Percentiles rank a stretch among this genome's conserved stretches.
Conservation (phyloP, 30 jellyfish, hydroid and myxozoan species). For the Calvadosia cruxmelitensis region DNA sequence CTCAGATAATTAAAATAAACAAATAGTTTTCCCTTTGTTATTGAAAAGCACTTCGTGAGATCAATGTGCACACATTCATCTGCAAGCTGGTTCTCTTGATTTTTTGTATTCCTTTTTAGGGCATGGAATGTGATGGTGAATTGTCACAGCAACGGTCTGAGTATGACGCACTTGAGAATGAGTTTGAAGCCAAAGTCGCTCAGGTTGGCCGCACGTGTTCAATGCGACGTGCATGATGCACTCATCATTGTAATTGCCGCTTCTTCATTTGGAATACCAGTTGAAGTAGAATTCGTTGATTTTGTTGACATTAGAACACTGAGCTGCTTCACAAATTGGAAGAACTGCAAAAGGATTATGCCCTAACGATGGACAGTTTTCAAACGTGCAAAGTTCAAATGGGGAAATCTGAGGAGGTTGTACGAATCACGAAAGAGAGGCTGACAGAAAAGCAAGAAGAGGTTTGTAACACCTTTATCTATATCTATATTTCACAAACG, state of each 20-base stretch:
- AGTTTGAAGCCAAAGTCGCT: neutral
- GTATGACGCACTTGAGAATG: neutral
- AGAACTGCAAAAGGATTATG: neutral
- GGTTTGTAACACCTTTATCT: constrained; percentile 9
- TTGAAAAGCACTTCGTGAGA: no score
- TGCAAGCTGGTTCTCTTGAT: no score
- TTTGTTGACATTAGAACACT: no score
- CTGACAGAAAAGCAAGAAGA: constrained; percentile 68
- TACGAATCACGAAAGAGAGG: constrained; percentile 46
- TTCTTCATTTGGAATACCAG: no score
- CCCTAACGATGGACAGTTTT: neutral
- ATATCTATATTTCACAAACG: no score
- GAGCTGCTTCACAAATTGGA: neutral
- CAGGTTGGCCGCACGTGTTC: no score
- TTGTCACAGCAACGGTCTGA: neutral
- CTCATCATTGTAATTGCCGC: no score
- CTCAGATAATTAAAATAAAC: no score
- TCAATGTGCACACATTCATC: no score
- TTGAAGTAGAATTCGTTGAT: no score
- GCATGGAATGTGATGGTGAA: neutral
- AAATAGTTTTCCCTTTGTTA: no score
- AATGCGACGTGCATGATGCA: no score
- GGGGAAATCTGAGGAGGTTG: constrained; percentile 62
- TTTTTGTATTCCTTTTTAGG: neutral
- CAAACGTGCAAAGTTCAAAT: constrained; percentile 43